Conservation (phyloP, 2,888 invertebrate species). For the Diplolepis rosae region DNA sequence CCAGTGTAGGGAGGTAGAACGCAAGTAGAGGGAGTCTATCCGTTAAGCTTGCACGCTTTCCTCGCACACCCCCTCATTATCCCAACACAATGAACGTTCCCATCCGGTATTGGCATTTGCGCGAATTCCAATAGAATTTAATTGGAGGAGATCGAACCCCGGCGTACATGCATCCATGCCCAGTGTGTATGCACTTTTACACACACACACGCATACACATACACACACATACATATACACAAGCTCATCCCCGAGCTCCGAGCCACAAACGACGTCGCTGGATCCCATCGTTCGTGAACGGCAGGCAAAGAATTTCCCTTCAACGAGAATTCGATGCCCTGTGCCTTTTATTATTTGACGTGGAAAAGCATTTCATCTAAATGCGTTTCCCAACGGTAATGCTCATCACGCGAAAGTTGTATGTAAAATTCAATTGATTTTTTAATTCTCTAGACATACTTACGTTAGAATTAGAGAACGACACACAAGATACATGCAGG, state of each 20-base stretch:
- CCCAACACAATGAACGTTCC: conserved; percentile 67
- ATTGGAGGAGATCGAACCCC: conserved; percentile 67
- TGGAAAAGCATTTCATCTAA: conserved; percentile 25
- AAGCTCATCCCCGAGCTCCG: conserved; percentile 2
- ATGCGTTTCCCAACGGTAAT: conserved; percentile 13
- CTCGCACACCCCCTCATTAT: conserved; percentile 66
- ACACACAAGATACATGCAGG: neutral
- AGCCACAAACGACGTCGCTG: conserved; percentile 46
- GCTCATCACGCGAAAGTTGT: conserved; percentile 10
- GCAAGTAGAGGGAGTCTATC: conserved; percentile 53
- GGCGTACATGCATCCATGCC: conserved; percentile 31
- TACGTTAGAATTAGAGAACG: neutral
- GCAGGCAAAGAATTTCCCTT: conserved; percentile 24
- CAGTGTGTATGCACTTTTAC: neutral
- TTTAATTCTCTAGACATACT: neutral
- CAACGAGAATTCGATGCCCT: conserved; percentile 6
- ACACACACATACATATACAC: conserved; percentile 39
- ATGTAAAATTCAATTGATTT: neutral
- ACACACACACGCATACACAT: conserved; percentile 21
- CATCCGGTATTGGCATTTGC: conserved; percentile 70
- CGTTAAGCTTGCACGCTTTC: conserved; percentile 61
- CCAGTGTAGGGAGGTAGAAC: conserved; percentile 35
- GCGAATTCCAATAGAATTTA: conserved; percentile 72
- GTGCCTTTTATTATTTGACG: conserved; percentile 25
- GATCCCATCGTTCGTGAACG: conserved; percentile 24